Base-by-base conservation (phyloP, 2,113 vertebrate genomes). In the Prinia subflava region DNA sequence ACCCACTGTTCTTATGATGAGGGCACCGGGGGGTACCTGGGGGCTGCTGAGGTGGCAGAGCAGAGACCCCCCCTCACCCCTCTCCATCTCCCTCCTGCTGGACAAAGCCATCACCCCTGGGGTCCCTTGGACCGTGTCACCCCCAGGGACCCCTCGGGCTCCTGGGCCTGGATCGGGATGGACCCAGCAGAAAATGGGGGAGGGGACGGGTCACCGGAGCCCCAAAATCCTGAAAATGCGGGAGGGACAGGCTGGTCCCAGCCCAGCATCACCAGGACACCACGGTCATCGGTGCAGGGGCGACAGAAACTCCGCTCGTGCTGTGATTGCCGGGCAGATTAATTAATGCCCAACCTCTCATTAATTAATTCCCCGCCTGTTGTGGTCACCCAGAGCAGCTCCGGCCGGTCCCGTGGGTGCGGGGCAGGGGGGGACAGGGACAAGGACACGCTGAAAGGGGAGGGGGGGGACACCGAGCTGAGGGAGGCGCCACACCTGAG, bases 91-190 rank as follows among this genome's bases (percentile, higher is more conserved):
- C 68, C 14, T 11, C 55, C 77, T 2, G 13, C 30, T 2, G 8
- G 64, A 24, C 7, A 13, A 55, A 79, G 44, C 57, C 59, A 16
- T 18, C 4, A 0, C 2, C 67, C 78, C 30, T 1, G 1, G 6
- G 3, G 46, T 63, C 56, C 44, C n/a, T 7, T 1, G 31, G 22
- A 1, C 49, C 0, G 2, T 13, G 25, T 21, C 31, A 31, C n/a
- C 31, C 44, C 46, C 64, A 10, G 60, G 52, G 59, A 31, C 39
- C n/a, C 57, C 56, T 11, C 28, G 1, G 0, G 57, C 24, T 46
- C 37, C 75, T 13, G 35, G 25, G 42, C 15, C 74, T 6, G 60
- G 13, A 12, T 2, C 1, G 46, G 41, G 68, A 6, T 0, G 37
- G 53, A 17, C 13, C 13, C 4, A 1, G n/a, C 27, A 37, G 23